A percentile compares a stretch with the other conserved stretches of the same genome.
These are phyloP conservation scores for Stichodactyla mertensii DNA, from an alignment of 64 coral and sea anemone genomes.

Conservation along the genomic window DNA sequence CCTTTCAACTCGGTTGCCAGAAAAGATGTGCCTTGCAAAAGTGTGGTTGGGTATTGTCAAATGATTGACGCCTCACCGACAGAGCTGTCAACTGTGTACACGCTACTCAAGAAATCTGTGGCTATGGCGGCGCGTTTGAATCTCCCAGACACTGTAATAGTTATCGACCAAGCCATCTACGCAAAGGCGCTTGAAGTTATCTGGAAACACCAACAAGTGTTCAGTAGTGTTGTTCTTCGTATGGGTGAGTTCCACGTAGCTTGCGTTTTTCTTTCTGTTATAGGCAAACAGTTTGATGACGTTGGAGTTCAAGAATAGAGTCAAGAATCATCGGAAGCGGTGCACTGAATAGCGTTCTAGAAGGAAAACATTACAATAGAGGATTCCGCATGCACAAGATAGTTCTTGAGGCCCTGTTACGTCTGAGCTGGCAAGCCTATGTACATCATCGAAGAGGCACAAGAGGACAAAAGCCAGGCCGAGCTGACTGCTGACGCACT, in stretches of 20 bases:
- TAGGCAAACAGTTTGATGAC: slow-evolving; percentile 35
- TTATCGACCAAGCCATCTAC: slow-evolving; percentile 40
- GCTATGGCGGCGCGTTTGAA: neutral
- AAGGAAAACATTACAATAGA: slow-evolving; percentile 38
- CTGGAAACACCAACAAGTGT: slow-evolving; percentile 32
- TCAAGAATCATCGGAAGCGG: slow-evolving; percentile 19
- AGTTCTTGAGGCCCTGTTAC: slow-evolving; percentile 14
- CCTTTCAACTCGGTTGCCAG: too few species aligned
- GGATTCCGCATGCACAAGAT: slow-evolving; percentile 35
- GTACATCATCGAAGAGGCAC: neutral
- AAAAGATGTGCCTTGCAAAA: too few species aligned
- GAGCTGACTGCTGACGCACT: neutral
- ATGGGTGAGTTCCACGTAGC: slow-evolving; percentile 35
- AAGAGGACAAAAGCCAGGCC: too few species aligned
- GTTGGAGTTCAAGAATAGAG: slow-evolving; percentile 19
- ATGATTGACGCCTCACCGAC: too few species aligned
- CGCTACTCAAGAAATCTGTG: neutral
- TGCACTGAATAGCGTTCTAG: slow-evolving; percentile 15
- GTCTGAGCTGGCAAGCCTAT: slow-evolving; percentile 19
- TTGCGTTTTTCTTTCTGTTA: slow-evolving; percentile 30
- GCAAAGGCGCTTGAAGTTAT: slow-evolving; percentile 38
- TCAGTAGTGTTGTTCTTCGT: slow-evolving; percentile 25
- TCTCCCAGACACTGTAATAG: slow-evolving; percentile 3
- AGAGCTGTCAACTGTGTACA: too few species aligned
- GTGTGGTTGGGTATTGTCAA: too few species aligned